These are phyloP conservation scores for Trachythela sp. DNA, from an alignment of 64 coral and sea anemone species.

Conservation along the genomic window DNA sequence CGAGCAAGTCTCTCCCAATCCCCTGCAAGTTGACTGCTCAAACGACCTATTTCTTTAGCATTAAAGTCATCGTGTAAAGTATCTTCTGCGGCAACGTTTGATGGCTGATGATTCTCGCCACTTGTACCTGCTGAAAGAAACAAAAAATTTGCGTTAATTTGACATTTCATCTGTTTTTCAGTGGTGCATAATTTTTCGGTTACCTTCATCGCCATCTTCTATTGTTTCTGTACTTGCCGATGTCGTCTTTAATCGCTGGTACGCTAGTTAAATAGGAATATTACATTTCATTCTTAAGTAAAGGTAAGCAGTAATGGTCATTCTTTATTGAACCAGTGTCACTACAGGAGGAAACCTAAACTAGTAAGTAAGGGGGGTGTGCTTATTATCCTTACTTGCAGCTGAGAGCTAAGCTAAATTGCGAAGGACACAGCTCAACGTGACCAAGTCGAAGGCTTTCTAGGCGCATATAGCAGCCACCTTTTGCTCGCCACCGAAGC, in stretches of 20 bases:
- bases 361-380: too few relatives aligned
- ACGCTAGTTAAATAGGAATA: neutral
- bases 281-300: neutral
- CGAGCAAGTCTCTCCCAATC: constrained; percentile 19
- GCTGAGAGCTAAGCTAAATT: too few relatives aligned
- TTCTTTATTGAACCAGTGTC: too few relatives aligned
- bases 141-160: neutral
- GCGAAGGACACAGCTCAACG: too few relatives aligned
- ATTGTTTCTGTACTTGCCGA: neutral
- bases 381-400: too few relatives aligned
- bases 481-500: too few relatives aligned
- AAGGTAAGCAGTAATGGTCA: too few relatives aligned
- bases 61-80: neutral
- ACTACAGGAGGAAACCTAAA: too few relatives aligned
- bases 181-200: neutral
- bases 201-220: neutral
- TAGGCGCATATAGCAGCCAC: too few relatives aligned
- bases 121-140: neutral
- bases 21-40: neutral
- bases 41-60: constrained; percentile 16
- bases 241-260: neutral
- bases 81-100: neutral
- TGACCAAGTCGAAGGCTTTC: too few relatives aligned
- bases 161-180: neutral
- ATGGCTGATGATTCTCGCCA: neutral